A percentile compares a stretch with the other conserved stretches of the same genome.
Evolutionary conservation across 2,888 invertebrate species (phyloP).

Genomic region (Bimastos eiseni): DNA sequence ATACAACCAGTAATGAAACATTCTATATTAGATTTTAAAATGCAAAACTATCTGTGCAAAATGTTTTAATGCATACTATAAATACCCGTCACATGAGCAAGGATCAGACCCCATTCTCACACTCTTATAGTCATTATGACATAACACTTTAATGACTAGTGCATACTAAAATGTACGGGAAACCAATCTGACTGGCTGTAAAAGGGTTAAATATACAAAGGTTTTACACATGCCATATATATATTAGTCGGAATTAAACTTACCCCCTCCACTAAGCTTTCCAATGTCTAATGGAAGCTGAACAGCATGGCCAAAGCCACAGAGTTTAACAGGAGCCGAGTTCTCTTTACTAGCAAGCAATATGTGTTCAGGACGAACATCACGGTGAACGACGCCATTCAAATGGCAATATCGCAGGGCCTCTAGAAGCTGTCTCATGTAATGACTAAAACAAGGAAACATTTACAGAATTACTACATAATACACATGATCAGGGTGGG

Average conservation of each 20-base stretch:
- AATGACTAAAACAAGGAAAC: slow-evolving; percentile 30
- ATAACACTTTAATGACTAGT: no score
- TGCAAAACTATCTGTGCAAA: background rate
- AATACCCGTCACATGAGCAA: background rate
- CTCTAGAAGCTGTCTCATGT: slow-evolving; percentile 38
- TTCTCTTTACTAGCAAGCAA: slow-evolving; percentile 35
- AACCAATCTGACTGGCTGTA: no score
- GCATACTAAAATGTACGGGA: no score
- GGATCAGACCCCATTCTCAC: background rate
- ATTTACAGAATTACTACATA: background rate
- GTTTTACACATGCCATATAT: background rate
- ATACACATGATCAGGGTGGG: background rate
- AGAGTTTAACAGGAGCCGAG: slow-evolving; percentile 39
- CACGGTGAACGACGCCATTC: slow-evolving; percentile 36
- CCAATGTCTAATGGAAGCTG: slow-evolving; percentile 27
- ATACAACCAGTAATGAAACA: background rate
- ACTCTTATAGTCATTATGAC: background rate
- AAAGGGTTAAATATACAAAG: background rate
- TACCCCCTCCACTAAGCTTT: background rate
- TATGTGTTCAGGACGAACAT: slow-evolving; percentile 32
- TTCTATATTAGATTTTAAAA: background rate
- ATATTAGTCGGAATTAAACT: background rate
- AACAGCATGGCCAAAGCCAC: slow-evolving; percentile 35
- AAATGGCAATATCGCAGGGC: slow-evolving; percentile 37
- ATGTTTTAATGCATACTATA: background rate